A percentile compares a stretch with the other conserved stretches of the same genome.
Evolutionary conservation across 2,797 vertebrate genomes (phyloP).

Genomic region (Hoplostethus mediterraneus): DNA sequence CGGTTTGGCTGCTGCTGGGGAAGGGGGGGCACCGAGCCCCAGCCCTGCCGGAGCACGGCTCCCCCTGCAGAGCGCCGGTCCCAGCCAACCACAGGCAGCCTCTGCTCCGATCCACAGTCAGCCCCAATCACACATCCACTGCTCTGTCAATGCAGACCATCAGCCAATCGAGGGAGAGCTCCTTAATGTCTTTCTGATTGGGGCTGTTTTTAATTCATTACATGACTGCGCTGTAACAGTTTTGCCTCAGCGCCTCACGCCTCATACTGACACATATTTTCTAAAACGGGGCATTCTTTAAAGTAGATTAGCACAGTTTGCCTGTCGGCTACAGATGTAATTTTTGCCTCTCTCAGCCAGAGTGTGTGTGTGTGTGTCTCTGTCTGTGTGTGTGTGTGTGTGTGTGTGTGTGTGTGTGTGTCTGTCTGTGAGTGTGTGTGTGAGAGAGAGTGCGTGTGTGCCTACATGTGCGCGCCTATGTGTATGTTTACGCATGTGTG

Average conservation of each 20-base stretch:
- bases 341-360: slow-evolving; percentile 58
- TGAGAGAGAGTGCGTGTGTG: neutral
- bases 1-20: slow-evolving; percentile 53
- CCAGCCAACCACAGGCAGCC: slow-evolving; percentile 57
- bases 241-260: slow-evolving; percentile 45
- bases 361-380: neutral
- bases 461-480: slow-evolving; percentile 39
- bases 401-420: neutral
- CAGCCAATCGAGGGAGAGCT: slow-evolving; percentile 54
- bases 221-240: slow-evolving; percentile 62
- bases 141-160: slow-evolving; percentile 50
- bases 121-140: slow-evolving; percentile 49
- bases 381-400: no score
- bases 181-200: slow-evolving; percentile 60
- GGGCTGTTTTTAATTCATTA: slow-evolving; percentile 69
- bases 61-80: slow-evolving; percentile 56
- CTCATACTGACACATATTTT: slow-evolving; percentile 71
- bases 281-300: slow-evolving; percentile 64
- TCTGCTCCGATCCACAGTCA: slow-evolving; percentile 54
- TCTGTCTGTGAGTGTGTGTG: no score
- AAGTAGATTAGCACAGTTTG: slow-evolving; percentile 75
- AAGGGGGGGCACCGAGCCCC: neutral
- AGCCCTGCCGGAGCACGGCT: slow-evolving; percentile 19
- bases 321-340: slow-evolving; percentile 67
- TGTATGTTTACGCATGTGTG: slow-evolving; percentile 16